Conservation (phyloP, 2,797 vertebrate genomes). For the Holocentrus rufus region DNA sequence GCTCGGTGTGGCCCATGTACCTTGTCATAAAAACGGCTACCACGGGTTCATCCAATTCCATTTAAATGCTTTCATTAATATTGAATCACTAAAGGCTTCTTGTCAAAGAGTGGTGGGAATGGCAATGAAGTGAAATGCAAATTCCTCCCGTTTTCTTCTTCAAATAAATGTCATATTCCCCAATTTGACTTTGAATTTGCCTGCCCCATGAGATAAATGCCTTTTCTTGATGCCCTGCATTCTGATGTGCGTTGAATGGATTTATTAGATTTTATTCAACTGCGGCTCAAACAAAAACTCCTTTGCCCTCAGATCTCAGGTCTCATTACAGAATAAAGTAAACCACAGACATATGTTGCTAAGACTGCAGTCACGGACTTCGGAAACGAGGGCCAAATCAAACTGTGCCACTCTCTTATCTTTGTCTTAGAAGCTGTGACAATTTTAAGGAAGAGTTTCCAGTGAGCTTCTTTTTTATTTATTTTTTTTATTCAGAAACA, state of each 20-base stretch:
- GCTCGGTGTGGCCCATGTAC: slow-evolving; percentile 3
- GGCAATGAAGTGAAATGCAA: slow-evolving; percentile 45
- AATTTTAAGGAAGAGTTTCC: slow-evolving; percentile 1
- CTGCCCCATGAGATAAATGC: slow-evolving; percentile 40
- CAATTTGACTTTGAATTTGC: slow-evolving; percentile 51
- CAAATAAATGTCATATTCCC: slow-evolving; percentile 54
- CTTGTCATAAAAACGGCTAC: slow-evolving; percentile 14
- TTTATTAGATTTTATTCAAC: slow-evolving; percentile 50
- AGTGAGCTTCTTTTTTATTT: neutral
- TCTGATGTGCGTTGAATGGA: slow-evolving; percentile 47
- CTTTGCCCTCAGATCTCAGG: slow-evolving; percentile 24
- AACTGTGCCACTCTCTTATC: slow-evolving; percentile 30
- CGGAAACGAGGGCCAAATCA: slow-evolving; percentile 18
- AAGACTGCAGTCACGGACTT: neutral
- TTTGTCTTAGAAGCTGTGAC: slow-evolving; percentile 4
- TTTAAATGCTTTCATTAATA: slow-evolving; percentile 46
- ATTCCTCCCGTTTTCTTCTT: slow-evolving; percentile 35
- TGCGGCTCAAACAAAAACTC: slow-evolving; percentile 36
- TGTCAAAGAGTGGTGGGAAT: slow-evolving; percentile 24
- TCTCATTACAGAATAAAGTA: slow-evolving; percentile 44
- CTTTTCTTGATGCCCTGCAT: slow-evolving; percentile 38
- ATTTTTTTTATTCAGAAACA: slow-evolving; percentile 12
- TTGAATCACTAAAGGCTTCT: slow-evolving; percentile 36
- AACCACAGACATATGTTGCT: slow-evolving; percentile 29
- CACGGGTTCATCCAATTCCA: slow-evolving; percentile 23